A percentile compares a stretch with the other conserved stretches of the same genome.
These are phyloP conservation scores for Drosophila sturtevanti DNA, from an alignment of 1,140 invertebrate species.

Conservation along the genomic window DNA sequence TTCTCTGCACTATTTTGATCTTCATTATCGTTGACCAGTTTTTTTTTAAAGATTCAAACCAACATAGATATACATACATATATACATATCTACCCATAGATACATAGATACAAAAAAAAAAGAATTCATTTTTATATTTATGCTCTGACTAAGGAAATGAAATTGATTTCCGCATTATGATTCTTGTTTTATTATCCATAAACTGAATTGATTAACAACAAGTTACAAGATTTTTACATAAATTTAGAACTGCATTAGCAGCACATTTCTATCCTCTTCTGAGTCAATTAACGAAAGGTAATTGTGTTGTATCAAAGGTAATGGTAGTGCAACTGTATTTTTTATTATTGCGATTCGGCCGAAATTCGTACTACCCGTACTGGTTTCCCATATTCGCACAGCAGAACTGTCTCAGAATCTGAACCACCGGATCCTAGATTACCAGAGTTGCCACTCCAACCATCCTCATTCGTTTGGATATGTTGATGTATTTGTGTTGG, in stretches of 20 bases:
- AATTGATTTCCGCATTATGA: slow-evolving; percentile 16
- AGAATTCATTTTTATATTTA: slow-evolving; percentile 2
- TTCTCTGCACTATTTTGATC: slow-evolving; percentile 35
- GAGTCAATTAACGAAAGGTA: background rate
- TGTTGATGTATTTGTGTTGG: slow-evolving; percentile 13
- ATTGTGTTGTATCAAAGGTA: background rate
- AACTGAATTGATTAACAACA: background rate
- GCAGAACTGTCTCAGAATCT: background rate
- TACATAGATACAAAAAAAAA: background rate
- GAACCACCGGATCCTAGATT: background rate
- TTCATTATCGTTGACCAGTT: slow-evolving; percentile 31
- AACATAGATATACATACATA: background rate
- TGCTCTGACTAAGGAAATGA: slow-evolving; percentile 13
- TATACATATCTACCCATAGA: too few relatives aligned
- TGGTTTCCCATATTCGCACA: too few relatives aligned
- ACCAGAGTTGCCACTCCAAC: too few relatives aligned
- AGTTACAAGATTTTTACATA: background rate
- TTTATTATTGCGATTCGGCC: background rate
- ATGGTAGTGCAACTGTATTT: background rate
- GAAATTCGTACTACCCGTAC: too few relatives aligned
- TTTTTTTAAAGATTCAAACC: slow-evolving; percentile 13
- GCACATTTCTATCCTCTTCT: background rate
- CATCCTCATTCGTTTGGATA: slow-evolving; percentile 17
- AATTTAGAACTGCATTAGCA: background rate
- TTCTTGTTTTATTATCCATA: background rate